Evolutionary conservation across 2,113 vertebrate genomes (phyloP), one percentile per base, ranked within the genome.

Genomic region (Riparia riparia): DNA sequence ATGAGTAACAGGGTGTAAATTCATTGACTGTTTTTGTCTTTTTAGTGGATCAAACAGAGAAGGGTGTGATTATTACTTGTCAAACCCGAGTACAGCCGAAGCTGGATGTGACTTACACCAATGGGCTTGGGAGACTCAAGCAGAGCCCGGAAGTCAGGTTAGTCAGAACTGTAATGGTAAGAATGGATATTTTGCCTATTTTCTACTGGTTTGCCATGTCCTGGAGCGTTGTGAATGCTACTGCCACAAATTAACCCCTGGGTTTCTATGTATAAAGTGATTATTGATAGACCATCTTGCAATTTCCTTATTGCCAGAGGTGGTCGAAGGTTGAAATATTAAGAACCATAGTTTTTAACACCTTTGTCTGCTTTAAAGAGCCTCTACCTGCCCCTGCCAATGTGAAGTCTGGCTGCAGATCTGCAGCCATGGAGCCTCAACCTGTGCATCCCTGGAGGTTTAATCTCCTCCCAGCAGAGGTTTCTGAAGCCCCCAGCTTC

Each of bases 1-100:
- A 97, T 96, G 95, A 97, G 95, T 94, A 97, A 85, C 87, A 96
- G 97, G 83, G 73, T 96, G 92, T 97, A 98, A 97, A 98, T 97
- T 97, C 97, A 93, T 96, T 79, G 91, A 95, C 45, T 96, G 41
- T 89, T 70, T 96, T 66, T 84, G 3, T 51, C n/a, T 56, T 57
- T 60, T 86, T 84, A 58, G 68, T 58, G 95, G 90, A 94, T 78
- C 84, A 90, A 93, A 96, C 63, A 95, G 90, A 91, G 71, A 68
- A 45, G 37, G 61, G 57, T 56, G 39, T 34, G 31, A 95, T 97
- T 94, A 96, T 90, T 92, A 47, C 31, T 80, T 74, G 84, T 92
- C 94, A 96, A 84, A 81, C 32, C 82, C 82, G 87, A 81, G 89
- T 97, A 97, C 70, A 96, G 93, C 90, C 93, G 12, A 88, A 94